Evolutionary conservation across 2,888 invertebrate genomes (phyloP).

Genomic region (Spicauda simplicius): DNA sequence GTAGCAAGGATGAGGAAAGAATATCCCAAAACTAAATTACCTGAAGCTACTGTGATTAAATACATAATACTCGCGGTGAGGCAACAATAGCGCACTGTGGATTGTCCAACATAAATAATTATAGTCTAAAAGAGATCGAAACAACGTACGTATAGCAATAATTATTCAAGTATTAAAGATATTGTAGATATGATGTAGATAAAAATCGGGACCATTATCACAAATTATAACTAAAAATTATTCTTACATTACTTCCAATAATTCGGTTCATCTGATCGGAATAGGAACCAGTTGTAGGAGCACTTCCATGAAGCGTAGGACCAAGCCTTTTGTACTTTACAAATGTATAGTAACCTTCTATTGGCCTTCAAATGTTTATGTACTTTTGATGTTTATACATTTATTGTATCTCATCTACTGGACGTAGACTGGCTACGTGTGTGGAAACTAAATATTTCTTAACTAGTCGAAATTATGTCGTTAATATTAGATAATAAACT

Average conservation of each 20-base stretch:
- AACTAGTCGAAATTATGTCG: not conserved
- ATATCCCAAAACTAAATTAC: too few relatives aligned
- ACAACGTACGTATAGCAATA: conserved; percentile 15
- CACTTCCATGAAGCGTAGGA: conserved; percentile 41
- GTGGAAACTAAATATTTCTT: conserved; percentile 2
- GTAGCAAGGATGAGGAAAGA: too few relatives aligned
- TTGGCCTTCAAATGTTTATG: conserved; percentile 28
- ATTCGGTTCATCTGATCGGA: conserved; percentile 17
- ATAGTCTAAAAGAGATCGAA: not conserved
- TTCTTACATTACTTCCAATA: not conserved
- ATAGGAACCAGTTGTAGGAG: conserved; percentile 10
- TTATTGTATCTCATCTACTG: conserved; percentile 5
- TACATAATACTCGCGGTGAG: too few relatives aligned
- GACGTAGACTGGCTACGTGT: conserved; percentile 9
- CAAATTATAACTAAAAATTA: not conserved
- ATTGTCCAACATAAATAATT: too few relatives aligned
- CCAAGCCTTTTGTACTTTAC: conserved; percentile 44
- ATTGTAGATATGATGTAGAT: conserved; percentile 1
- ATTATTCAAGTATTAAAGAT: conserved; percentile 11
- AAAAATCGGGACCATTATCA: conserved; percentile 22
- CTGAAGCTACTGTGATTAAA: too few relatives aligned
- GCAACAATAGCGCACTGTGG: not conserved
- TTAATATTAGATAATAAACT: conserved; percentile 1
- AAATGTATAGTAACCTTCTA: conserved; percentile 23
- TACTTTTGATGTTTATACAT: conserved; percentile 25